A percentile compares a stretch with the other conserved stretches of the same genome.
phyloP scores from a whole-genome alignment of 2,113 vertebrate genomes.

The Cyprinus carpio region DNA sequence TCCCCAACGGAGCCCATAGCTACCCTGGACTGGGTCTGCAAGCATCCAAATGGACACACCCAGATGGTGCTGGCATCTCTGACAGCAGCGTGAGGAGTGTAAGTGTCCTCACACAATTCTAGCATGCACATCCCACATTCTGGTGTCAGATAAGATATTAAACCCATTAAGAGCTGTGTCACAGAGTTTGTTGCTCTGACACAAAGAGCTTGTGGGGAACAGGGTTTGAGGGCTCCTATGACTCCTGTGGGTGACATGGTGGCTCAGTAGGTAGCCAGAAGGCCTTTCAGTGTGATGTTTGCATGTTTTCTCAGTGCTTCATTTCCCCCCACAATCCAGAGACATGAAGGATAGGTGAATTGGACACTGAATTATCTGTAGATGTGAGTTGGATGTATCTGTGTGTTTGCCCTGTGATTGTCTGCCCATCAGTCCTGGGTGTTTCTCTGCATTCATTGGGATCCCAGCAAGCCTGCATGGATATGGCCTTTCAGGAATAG shows the following conservation, averaged over 20 bases:
- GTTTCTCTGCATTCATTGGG: background rate
- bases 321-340: background rate
- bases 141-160: background rate
- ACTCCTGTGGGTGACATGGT: background rate
- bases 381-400: background rate
- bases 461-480: background rate
- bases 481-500: background rate
- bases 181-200: background rate
- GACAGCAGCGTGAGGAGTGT: conserved; percentile 84
- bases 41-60: conserved; percentile 85
- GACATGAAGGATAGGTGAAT: background rate
- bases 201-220: background rate
- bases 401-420: no score
- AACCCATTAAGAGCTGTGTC: background rate
- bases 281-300: background rate
- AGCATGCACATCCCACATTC: background rate
- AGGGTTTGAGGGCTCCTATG: background rate
- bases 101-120: conserved; percentile 62
- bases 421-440: background rate
- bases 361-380: background rate
- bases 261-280: background rate
- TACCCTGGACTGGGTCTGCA: conserved; percentile 82
- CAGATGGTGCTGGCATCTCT: conserved; percentile 79
- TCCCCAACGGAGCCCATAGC: conserved; percentile 85
- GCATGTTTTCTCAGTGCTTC: background rate